These are phyloP conservation scores for Pygathrix nemaeus DNA, from an alignment of 2,113 vertebrate genomes.

Conservation along the genomic window DNA sequence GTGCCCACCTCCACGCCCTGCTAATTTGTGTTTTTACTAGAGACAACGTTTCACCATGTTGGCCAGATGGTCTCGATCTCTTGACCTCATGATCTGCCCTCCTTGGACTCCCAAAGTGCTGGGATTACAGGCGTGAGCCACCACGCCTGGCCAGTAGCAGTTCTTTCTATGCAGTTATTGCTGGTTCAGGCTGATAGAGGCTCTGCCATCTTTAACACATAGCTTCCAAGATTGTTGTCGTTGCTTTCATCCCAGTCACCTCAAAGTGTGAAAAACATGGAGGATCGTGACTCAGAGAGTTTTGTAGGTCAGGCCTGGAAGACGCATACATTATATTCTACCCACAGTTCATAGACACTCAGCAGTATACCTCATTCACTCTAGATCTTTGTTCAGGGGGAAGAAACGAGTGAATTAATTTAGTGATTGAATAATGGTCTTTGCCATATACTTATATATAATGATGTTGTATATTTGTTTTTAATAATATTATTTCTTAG, in stretches of 20 bases:
- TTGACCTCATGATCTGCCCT: too few species aligned
- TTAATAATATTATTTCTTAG: not conserved
- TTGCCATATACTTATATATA: not conserved
- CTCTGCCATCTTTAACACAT: not conserved
- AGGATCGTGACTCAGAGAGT: not conserved
- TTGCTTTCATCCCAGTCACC: not conserved
- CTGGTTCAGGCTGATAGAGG: not conserved
- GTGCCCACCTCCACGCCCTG: too few species aligned
- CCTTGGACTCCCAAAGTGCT: too few species aligned
- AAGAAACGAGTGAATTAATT: not conserved
- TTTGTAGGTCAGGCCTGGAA: not conserved
- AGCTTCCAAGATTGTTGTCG: not conserved
- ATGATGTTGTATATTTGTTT: not conserved
- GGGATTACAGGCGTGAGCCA: too few species aligned
- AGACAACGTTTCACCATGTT: too few species aligned
- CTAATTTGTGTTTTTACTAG: too few species aligned
- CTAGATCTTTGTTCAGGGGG: not conserved
- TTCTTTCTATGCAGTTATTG: too few species aligned
- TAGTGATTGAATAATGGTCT: not conserved
- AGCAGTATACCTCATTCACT: not conserved
- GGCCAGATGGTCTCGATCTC: too few species aligned
- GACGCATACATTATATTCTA: not conserved
- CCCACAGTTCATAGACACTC: not conserved
- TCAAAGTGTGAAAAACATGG: not conserved
- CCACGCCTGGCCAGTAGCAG: accelerated